These are phyloP conservation scores for Neomorphus geoffroyi DNA, from an alignment of 2,797 vertebrate genomes.

Conservation along the genomic window DNA sequence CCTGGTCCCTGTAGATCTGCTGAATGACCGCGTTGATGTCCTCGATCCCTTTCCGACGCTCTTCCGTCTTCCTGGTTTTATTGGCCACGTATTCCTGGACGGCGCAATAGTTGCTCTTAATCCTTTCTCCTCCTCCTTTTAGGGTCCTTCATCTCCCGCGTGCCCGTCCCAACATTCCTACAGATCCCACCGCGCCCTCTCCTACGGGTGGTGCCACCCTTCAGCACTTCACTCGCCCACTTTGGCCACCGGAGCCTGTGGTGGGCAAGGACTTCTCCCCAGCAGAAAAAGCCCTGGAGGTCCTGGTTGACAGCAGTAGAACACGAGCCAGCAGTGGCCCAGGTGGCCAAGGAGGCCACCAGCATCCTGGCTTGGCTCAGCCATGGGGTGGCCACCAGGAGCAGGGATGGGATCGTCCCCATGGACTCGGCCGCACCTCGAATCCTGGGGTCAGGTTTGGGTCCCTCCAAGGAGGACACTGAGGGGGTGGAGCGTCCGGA, in stretches of 20 bases:
- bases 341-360: no score
- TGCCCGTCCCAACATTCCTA: no score
- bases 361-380: no score
- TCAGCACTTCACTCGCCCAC: background rate
- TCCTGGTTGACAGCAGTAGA: no score
- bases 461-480: no score
- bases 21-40: conserved; percentile 88
- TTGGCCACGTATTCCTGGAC: conserved; percentile 87
- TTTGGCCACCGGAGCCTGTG: background rate
- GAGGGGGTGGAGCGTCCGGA: no score
- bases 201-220: background rate
- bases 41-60: conserved; percentile 82
- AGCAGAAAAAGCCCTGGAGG: no score
- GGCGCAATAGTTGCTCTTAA: background rate
- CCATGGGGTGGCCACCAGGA: no score
- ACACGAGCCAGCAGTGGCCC: no score
- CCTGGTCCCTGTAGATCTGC: conserved; percentile 90
- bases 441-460: no score
- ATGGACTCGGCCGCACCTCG: no score
- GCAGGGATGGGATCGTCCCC: no score
- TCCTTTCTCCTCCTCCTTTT: background rate
- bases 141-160: fast-evolving
- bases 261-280: background rate
- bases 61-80: conserved; percentile 89
- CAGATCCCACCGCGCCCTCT: background rate